phyloP scores from a whole-genome alignment of 2,113 vertebrate genomes.

The Pachyramphus minor region DNA sequence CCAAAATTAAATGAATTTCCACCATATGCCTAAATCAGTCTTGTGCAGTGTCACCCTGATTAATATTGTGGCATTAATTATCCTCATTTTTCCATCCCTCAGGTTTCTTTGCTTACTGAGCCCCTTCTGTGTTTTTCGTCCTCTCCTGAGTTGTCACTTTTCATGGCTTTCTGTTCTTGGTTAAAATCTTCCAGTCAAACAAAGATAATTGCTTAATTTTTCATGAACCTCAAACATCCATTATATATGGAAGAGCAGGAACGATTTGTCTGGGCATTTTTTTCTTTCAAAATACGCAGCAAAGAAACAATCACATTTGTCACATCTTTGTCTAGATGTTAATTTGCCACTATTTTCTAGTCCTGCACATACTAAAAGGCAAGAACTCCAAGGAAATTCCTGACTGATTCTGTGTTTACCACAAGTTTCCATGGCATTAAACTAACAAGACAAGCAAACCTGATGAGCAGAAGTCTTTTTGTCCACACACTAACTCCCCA shows the following conservation, averaged over 20 bases:
- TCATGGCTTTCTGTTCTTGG: background rate
- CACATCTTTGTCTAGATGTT: background rate
- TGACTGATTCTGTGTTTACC: background rate
- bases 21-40: background rate
- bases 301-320: background rate
- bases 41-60: background rate
- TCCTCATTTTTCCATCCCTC: background rate
- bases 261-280: background rate
- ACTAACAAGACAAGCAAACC: background rate
- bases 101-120: background rate
- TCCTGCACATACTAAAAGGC: background rate
- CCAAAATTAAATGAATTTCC: background rate
- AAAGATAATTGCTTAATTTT: background rate
- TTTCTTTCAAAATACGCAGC: background rate
- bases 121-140: background rate
- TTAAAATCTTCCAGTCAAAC: background rate
- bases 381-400: background rate
- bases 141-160: background rate
- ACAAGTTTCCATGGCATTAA: background rate
- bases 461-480: background rate
- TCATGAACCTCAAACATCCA: background rate
- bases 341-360: background rate
- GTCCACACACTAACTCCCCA: background rate
- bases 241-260: background rate
- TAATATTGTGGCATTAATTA: background rate